Evolutionary conservation across 2,888 invertebrate species (phyloP).

Genomic region (Itoplectis maculator): DNA sequence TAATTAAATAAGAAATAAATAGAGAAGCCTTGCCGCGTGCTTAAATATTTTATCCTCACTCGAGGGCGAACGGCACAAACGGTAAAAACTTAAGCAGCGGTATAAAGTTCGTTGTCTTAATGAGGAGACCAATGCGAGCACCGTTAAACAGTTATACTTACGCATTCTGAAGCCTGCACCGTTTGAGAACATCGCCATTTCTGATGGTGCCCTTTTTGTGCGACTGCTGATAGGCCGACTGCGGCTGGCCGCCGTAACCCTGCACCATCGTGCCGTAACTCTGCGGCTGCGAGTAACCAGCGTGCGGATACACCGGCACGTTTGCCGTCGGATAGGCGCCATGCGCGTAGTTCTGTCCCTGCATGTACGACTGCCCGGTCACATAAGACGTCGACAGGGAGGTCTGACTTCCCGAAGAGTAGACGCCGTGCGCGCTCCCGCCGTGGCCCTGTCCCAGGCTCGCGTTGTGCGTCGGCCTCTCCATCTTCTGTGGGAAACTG

Average conservation of each 20-base stretch:
- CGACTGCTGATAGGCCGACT: constrained; percentile 84
- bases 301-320: constrained; percentile 79
- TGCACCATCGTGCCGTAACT: constrained; percentile 83
- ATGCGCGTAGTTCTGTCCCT: constrained; percentile 81
- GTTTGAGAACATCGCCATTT: constrained; percentile 88
- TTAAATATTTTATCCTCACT: too few relatives aligned
- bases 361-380: constrained; percentile 83
- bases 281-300: constrained; percentile 80
- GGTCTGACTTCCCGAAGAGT: constrained; percentile 81
- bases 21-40: too few relatives aligned
- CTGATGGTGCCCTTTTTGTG: constrained; percentile 89
- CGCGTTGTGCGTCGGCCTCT: constrained; percentile 79
- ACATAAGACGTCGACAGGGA: constrained; percentile 82
- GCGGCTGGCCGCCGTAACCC: constrained; percentile 81
- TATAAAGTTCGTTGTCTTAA: too few relatives aligned
- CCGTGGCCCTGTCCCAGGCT: constrained; percentile 79
- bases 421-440: constrained; percentile 78
- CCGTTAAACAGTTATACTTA: constrained; percentile 84
- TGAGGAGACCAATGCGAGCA: too few relatives aligned
- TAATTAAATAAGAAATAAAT: too few relatives aligned
- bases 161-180: constrained; percentile 89
- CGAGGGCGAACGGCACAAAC: too few relatives aligned
- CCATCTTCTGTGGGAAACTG: constrained; percentile 84
- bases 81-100: too few relatives aligned
- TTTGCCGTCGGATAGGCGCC: constrained; percentile 77